Percentiles rank a stretch among this genome's conserved stretches.
phyloP scores from a whole-genome alignment of 2,888 invertebrate species.

The Lacanobia wlatinum region DNA sequence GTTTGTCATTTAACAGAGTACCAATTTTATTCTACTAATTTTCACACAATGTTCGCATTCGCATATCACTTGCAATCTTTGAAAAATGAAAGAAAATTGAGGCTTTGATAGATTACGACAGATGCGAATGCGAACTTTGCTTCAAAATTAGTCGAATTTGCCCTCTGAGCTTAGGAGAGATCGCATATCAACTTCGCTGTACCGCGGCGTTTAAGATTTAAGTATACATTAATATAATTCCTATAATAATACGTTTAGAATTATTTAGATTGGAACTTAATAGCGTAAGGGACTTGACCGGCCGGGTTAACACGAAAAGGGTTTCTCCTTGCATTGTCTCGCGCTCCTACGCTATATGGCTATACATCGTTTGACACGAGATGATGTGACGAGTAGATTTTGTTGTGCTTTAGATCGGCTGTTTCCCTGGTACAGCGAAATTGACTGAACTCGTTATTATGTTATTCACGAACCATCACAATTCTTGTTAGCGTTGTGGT shows the following conservation, averaged over 20 bases:
- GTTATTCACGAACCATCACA: constrained; percentile 9
- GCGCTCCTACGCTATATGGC: no score
- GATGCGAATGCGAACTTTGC: no score
- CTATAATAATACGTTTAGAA: constrained; percentile 19
- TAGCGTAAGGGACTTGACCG: constrained; percentile 19
- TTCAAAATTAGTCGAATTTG: no score
- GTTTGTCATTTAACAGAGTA: constrained; percentile 6
- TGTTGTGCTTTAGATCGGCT: background rate
- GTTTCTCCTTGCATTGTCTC: background rate
- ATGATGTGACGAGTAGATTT: background rate
- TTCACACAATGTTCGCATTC: no score
- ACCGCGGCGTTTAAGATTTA: constrained; percentile 1
- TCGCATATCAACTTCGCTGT: constrained; percentile 24
- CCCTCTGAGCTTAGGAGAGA: background rate
- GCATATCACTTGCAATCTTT: no score
- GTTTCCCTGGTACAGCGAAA: constrained; percentile 16
- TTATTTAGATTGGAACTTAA: constrained; percentile 34
- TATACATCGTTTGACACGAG: background rate
- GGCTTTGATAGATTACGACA: no score
- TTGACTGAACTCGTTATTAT: constrained; percentile 15
- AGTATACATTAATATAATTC: constrained; percentile 19
- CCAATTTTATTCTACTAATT: no score
- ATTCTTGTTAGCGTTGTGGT: constrained; percentile 36
- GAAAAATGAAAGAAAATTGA: no score
- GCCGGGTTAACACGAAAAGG: background rate